A percentile compares a stretch with the other conserved stretches of the same genome.
These are phyloP conservation scores for Platerodrilus igneus DNA, from an alignment of 2,888 invertebrate species.

Conservation along the genomic window DNA sequence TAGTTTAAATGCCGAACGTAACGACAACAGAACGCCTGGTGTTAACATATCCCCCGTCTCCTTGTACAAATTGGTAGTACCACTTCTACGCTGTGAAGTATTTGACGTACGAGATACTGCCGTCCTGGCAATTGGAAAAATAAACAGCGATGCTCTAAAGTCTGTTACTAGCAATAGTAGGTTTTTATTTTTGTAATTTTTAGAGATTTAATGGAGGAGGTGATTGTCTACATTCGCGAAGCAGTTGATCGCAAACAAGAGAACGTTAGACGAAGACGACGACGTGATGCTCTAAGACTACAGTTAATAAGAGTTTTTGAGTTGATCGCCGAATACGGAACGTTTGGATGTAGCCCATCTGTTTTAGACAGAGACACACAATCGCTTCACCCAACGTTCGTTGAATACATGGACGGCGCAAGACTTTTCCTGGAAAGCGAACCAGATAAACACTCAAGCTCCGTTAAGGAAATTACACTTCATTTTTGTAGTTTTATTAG, in stretches of 20 bases:
- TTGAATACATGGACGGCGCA: slow-evolving; percentile 94
- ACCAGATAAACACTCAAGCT: slow-evolving; percentile 85
- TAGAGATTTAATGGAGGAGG: slow-evolving; percentile 95
- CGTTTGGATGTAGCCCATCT: slow-evolving; percentile 79
- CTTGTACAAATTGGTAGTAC: slow-evolving; percentile 89
- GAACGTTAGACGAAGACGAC: slow-evolving; percentile 84
- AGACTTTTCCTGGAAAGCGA: slow-evolving; percentile 88
- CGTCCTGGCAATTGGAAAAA: slow-evolving; percentile 89
- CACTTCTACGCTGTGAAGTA: slow-evolving; percentile 87
- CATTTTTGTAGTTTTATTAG: slow-evolving; percentile 93
- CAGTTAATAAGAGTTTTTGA: slow-evolving; percentile 90
- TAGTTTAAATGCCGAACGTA: slow-evolving; percentile 77
- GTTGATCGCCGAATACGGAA: slow-evolving; percentile 85
- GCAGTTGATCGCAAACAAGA: slow-evolving; percentile 97
- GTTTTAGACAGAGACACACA: slow-evolving; percentile 80
- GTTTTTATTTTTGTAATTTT: not conserved
- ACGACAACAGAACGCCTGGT: slow-evolving; percentile 69
- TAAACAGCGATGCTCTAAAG: slow-evolving; percentile 93
- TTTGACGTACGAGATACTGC: slow-evolving; percentile 92
- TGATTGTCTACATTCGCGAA: slow-evolving; percentile 86
- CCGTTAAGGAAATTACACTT: slow-evolving; percentile 82
- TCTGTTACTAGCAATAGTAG: slow-evolving; percentile 48
- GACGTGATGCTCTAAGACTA: slow-evolving; percentile 87
- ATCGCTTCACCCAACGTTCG: slow-evolving; percentile 77
- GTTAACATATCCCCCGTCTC: slow-evolving; percentile 74